These are phyloP conservation scores for Aeoliscus strigatus DNA, from an alignment of 2,797 vertebrate species.

Conservation along the genomic window DNA sequence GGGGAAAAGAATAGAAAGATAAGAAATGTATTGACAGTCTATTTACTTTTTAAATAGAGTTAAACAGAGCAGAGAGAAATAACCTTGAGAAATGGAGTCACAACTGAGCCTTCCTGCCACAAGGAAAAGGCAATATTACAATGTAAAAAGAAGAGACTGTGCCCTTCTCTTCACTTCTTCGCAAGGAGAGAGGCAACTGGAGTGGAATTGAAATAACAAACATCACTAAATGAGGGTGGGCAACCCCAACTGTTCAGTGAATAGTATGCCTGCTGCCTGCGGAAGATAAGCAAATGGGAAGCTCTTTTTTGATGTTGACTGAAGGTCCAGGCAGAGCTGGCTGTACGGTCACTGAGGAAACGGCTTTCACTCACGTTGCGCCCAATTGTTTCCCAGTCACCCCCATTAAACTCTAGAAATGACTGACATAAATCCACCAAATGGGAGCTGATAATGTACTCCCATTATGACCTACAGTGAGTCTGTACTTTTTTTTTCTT, in stretches of 20 bases:
- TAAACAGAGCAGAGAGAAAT: slow-evolving; percentile 2
- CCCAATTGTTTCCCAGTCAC: slow-evolving; percentile 46
- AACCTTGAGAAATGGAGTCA: slow-evolving; percentile 18
- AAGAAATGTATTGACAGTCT: slow-evolving; percentile 2
- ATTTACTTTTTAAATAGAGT: slow-evolving; percentile 17
- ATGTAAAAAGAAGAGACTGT: slow-evolving; percentile 41
- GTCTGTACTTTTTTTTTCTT: too few species aligned
- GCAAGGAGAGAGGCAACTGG: slow-evolving; percentile 38
- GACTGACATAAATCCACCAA: slow-evolving; percentile 30
- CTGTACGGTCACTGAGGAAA: slow-evolving; percentile 28
- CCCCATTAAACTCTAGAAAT: slow-evolving; percentile 41
- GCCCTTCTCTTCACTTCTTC: slow-evolving; percentile 21
- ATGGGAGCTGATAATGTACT: too few species aligned
- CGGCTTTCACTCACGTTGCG: slow-evolving; percentile 30
- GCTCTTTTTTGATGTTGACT: slow-evolving; percentile 37
- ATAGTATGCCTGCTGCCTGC: slow-evolving; percentile 49
- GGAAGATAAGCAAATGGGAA: slow-evolving; percentile 55
- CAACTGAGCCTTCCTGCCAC: slow-evolving; percentile 18
- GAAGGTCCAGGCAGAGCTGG: slow-evolving; percentile 37
- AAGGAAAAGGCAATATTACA: slow-evolving; percentile 45
- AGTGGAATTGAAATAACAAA: slow-evolving; percentile 59
- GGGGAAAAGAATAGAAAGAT: too few species aligned
- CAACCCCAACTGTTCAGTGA: slow-evolving; percentile 43
- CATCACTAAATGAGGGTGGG: slow-evolving; percentile 47
- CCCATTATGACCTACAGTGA: too few species aligned